Evolutionary conservation across 2,113 vertebrate species (phyloP).

Genomic region (Condylura cristata): DNA sequence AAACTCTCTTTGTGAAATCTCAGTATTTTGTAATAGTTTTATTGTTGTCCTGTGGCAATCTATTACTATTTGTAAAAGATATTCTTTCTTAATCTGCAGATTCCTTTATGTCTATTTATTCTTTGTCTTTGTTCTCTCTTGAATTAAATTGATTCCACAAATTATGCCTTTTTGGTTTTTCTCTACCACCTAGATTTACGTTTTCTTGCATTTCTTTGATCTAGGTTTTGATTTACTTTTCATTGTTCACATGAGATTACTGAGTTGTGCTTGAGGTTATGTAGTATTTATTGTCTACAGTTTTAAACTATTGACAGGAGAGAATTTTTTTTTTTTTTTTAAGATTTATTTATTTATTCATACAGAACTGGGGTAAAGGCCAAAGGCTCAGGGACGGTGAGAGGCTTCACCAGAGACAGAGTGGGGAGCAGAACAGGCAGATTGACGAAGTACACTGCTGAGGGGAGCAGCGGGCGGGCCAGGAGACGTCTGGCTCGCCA

Average conservation of each 20-base stretch:
- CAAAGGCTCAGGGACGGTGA: too few relatives aligned
- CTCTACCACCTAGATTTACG: not conserved
- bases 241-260: slow-evolving; percentile 11
- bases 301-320: slow-evolving; percentile 13
- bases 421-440: too few relatives aligned
- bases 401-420: too few relatives aligned
- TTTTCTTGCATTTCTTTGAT: not conserved
- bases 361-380: too few relatives aligned
- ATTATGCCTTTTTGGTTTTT: not conserved
- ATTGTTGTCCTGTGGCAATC: not conserved
- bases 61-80: not conserved
- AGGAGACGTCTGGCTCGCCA: too few relatives aligned
- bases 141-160: not conserved
- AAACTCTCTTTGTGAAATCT: slow-evolving; percentile 3
- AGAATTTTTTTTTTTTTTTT: slow-evolving; percentile 50
- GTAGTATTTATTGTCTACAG: not conserved
- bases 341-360: too few relatives aligned
- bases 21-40: not conserved
- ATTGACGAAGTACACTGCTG: too few relatives aligned
- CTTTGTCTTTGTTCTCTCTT: not conserved
- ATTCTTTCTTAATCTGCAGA: not conserved
- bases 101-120: not conserved
- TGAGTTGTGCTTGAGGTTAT: not conserved
- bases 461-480: too few relatives aligned
- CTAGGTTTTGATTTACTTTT: slow-evolving; percentile 33